These are phyloP conservation scores for Phrynocephalus versicolor DNA, from an alignment of 2,113 vertebrate species.

Conservation along the genomic window DNA sequence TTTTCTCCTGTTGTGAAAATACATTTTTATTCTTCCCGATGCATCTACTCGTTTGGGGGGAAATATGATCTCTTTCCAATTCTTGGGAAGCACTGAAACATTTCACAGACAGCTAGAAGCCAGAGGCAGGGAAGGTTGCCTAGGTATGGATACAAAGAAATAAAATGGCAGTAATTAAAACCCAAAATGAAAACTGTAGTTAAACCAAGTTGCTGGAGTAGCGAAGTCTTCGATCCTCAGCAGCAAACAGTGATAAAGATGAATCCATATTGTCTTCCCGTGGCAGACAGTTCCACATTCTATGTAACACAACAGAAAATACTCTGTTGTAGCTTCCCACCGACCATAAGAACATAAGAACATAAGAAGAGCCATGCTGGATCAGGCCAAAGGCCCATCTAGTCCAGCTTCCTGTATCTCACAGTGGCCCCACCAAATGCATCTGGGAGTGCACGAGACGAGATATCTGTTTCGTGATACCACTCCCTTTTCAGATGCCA, in stretches of 20 bases:
- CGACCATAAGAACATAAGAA: no score
- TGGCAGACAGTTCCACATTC: background rate
- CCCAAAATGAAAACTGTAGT: background rate
- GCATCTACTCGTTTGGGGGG: background rate
- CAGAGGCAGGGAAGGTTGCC: no score
- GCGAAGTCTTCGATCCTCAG: background rate
- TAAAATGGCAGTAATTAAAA: background rate
- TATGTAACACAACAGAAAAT: background rate
- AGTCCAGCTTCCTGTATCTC: no score
- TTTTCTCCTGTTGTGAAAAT: background rate
- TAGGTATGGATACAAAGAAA: background rate
- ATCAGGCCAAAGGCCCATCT: no score
- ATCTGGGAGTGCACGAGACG: no score
- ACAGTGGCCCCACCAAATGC: no score
- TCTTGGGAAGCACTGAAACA: background rate
- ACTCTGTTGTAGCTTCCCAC: background rate
- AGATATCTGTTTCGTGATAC: no score
- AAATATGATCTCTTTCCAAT: background rate
- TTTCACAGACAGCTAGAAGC: background rate
- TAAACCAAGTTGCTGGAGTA: background rate
- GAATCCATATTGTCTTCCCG: background rate
- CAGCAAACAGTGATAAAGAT: background rate
- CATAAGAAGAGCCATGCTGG: no score
- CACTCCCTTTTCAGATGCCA: no score
- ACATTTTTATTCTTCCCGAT: background rate